Evolutionary conservation across 2,797 vertebrate genomes (phyloP), one percentile per base, ranked within the genome.

Genomic region (Moxostoma hubbsi): DNA sequence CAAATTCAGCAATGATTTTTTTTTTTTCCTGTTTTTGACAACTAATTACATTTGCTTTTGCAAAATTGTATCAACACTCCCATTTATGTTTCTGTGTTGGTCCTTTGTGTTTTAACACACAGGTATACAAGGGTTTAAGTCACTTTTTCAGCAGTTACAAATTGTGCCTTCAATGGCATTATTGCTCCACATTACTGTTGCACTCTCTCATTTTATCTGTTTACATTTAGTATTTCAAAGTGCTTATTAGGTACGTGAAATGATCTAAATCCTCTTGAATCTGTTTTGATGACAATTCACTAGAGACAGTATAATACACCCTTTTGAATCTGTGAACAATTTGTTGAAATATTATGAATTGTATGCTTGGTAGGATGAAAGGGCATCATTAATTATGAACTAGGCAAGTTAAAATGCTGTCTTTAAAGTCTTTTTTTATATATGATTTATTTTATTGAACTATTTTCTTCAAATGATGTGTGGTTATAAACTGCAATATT

Each of bases 141-240:
- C n/a, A 18, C 18, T 76, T 76, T 67, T 36, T 36, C 45, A 66
- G 7, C 53, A 50, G 63, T 67, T 58, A 50, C 65, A 47, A 36
- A 59, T 54, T n/a, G 75, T 77, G 57, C 65, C 75, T 77, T 77
- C 0, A 9, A 36, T 57, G 9, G 45, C 45, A 36, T 24, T 18
- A n/a, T 62, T 69, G n/a, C 18, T 51, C 2, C 47, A 58, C 13
- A 0, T 13, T 43, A 59, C 10, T 16, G 12, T 57, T 66, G 45
- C 9, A 5, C 36, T 49, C 47, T 72, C 45, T 61, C 64, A 16
- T 59, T 13, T 51, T 59, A 11, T 10, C 54, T 4, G 5, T 57
- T 46, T 70, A 55, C 67, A 16, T 70, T 15, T 45, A 6, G 13
- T 11, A 16, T 9, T 45, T 70, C 51, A 15, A 45, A 67, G 13